A percentile compares a stretch with the other conserved stretches of the same genome.
Evolutionary conservation across 1,140 invertebrate genomes (phyloP).

Genomic region (Drosophila ohnishii): DNA sequence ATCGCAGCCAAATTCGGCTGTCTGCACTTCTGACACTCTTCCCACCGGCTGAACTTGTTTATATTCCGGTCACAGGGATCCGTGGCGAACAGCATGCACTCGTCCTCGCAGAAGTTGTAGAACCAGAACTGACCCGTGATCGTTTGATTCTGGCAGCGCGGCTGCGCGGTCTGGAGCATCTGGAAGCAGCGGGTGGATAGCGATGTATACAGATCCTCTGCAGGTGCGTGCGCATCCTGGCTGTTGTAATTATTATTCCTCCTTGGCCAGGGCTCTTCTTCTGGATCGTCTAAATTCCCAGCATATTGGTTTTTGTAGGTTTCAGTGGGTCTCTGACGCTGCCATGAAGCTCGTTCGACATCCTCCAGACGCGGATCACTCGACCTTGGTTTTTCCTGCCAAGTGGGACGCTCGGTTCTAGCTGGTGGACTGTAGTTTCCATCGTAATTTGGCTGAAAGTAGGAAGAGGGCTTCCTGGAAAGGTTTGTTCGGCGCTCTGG

Average conservation of each 20-base stretch:
- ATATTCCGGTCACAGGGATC: conserved; percentile 70
- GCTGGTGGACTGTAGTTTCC: background rate
- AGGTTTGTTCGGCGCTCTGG: conserved; percentile 23
- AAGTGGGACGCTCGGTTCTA: conserved; percentile 14
- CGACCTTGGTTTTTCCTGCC: conserved; percentile 12
- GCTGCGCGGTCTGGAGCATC: conserved; percentile 38
- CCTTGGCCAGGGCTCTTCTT: conserved; percentile 10
- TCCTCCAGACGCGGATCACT: conserved; percentile 40
- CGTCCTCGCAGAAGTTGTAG: conserved; percentile 70
- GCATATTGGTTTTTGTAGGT: conserved; percentile 13
- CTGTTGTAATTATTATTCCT: conserved; percentile 3
- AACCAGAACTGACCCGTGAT: conserved; percentile 72
- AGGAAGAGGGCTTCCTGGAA: background rate
- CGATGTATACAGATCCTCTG: conserved; percentile 12
- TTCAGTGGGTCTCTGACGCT: conserved; percentile 9
- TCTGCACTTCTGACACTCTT: conserved; percentile 58
- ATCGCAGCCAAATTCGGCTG: conserved; percentile 38
- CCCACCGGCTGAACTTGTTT: conserved; percentile 69
- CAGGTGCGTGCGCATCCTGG: background rate
- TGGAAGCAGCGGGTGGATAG: conserved; percentile 57
- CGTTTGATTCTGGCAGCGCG: conserved; percentile 49
- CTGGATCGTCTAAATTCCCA: background rate
- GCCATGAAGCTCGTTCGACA: conserved; percentile 33
- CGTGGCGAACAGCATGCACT: conserved; percentile 69
- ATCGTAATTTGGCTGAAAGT: background rate